Percentiles rank a stretch among this genome's conserved stretches.
Evolutionary conservation across 2,888 invertebrate species (phyloP).

Genomic region (Cartodere bifasciata): DNA sequence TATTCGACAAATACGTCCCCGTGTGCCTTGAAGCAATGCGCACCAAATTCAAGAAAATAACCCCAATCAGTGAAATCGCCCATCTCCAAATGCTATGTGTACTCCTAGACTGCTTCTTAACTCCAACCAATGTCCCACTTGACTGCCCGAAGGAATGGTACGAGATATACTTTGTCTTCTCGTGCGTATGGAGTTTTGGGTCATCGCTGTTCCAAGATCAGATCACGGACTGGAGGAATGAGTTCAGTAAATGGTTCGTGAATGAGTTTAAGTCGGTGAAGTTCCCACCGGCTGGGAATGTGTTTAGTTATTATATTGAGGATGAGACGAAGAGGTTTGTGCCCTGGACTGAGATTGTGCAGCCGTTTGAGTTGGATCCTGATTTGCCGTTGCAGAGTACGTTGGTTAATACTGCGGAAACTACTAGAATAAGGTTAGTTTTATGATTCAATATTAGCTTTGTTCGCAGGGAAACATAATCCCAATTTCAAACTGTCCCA

Average conservation of each 20-base stretch:
- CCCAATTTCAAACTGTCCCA: no score
- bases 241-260: conserved; percentile 91
- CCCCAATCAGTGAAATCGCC: conserved; percentile 80
- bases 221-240: conserved; percentile 80
- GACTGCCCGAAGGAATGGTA: conserved; percentile 92
- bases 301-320: conserved; percentile 86
- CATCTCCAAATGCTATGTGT: conserved; percentile 82
- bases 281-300: conserved; percentile 70
- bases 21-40: conserved; percentile 62
- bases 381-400: conserved; percentile 69
- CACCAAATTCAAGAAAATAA: conserved; percentile 73
- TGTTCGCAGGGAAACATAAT: no score
- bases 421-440: conserved; percentile 52
- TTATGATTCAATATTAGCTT: no score
- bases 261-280: conserved; percentile 85
- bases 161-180: conserved; percentile 87
- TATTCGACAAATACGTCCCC: conserved; percentile 91
- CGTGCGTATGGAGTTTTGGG: conserved; percentile 87
- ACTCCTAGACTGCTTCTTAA: conserved; percentile 73
- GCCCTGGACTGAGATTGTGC: conserved; percentile 77
- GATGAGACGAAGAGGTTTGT: conserved; percentile 70
- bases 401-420: conserved; percentile 81
- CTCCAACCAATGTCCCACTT: conserved; percentile 63
- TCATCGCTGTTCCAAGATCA: conserved; percentile 85
- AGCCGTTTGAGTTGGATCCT: conserved; percentile 67